phyloP scores from a whole-genome alignment of 2,797 vertebrate species.

The Muscicapa comitata region DNA sequence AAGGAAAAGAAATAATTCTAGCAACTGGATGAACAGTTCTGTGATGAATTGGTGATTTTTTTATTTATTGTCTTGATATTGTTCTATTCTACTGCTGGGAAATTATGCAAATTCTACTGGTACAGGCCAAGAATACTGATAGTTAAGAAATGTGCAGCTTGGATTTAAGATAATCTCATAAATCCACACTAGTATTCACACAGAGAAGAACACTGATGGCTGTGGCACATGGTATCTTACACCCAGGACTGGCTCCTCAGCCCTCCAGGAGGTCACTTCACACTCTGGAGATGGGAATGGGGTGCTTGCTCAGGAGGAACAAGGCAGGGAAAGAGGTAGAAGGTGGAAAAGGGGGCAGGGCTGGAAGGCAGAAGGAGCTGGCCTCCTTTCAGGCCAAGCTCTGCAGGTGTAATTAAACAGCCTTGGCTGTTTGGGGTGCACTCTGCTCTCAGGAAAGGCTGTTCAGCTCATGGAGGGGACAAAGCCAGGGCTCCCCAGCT shows the following conservation, averaged over 20 bases:
- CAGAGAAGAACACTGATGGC: not conserved
- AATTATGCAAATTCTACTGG: constrained; percentile 60
- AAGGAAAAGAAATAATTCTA: constrained; percentile 58
- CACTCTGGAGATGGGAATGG: not conserved
- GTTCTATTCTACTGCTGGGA: constrained; percentile 57
- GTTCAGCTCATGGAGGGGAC: not conserved
- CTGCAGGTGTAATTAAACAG: not conserved
- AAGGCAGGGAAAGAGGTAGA: not conserved
- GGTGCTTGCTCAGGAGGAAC: not conserved
- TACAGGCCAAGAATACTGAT: constrained; percentile 56
- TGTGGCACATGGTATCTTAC: not conserved
- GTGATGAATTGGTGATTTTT: constrained; percentile 62
- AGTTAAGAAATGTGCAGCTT: constrained; percentile 54
- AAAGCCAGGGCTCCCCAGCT: not conserved
- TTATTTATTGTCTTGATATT: constrained; percentile 65
- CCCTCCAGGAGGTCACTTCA: not conserved
- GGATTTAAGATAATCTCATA: constrained; percentile 28
- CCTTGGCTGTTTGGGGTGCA: not conserved
- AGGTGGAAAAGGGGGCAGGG: not conserved
- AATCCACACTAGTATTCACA: not conserved
- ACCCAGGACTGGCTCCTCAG: not conserved
- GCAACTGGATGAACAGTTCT: constrained; percentile 48
- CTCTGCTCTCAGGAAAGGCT: not conserved
- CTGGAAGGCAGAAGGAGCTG: not conserved
- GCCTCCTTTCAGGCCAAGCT: not conserved